Base-by-base conservation (phyloP, 2,888 invertebrate genomes). In the Mimachlamys varia region DNA sequence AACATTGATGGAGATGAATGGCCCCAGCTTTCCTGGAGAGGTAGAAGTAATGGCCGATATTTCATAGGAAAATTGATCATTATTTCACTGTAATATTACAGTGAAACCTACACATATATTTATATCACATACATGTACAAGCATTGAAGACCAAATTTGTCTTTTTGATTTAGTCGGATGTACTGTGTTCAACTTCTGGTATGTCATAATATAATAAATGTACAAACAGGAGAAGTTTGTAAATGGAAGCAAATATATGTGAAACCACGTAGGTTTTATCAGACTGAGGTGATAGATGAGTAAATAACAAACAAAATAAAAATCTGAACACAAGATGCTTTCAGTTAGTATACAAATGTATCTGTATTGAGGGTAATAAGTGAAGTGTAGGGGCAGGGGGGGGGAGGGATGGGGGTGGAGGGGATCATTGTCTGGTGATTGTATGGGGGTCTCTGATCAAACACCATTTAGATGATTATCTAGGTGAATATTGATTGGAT, bases 31-130 rank as follows among this genome's bases (percentile, higher is more conserved):
- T 76, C 76, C 76, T 76, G 76, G 12, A 13, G 76, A 33, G 33
- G 27, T 76, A 76, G 27, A 76, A 76, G 76, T 76, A 76, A 76
- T 76, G 76, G 76, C 76, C 27, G 76, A 76, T 76, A 76, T 76
- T 27, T 76, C 33, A 33, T 76, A 76, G 33, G 5, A 76, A 76
- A 76, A 76, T 76, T 76, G 76, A 76, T 76, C 76, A 76, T 76
- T 76, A 76, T 76, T 76, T 76, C 76, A 76, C 33, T 13, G 33
- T 76, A 76, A 12, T 76, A 44, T 3, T 44, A 44, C 33, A 33
- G 76, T 76, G 10, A 33, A 33, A 76, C 27, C 33, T 15, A 76
- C 76, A 76, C 10, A 55, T 17, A 55, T 55, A 55, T 76, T 3
- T 76, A 5, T 5, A 44, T 44, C 7, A 7, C 3, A 44, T 44